Percentiles rank a stretch among this genome's conserved stretches.
These are phyloP conservation scores for Drosophila colorata DNA, from an alignment of 2,888 invertebrate genomes.

Conservation along the genomic window DNA sequence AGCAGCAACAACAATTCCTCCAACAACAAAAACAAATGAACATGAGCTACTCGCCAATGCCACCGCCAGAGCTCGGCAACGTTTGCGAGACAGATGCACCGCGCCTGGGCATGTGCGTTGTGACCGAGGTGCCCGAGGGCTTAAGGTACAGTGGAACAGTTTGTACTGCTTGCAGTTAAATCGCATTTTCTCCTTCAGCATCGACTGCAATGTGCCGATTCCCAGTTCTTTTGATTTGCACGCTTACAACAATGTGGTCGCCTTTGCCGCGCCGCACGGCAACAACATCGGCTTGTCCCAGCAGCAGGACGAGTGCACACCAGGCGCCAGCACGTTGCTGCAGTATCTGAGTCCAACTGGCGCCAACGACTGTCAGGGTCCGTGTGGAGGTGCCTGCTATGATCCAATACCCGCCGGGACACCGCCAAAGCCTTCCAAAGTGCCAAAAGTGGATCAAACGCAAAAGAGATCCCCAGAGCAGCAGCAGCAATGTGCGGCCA, in stretches of 20 bases:
- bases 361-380: background rate
- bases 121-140: conserved; percentile 61
- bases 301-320: background rate
- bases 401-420: background rate
- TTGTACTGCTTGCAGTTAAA: background rate
- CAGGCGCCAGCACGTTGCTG: background rate
- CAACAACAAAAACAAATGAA: background rate
- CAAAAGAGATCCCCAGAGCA: background rate
- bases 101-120: conserved; percentile 57
- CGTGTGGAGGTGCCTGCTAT: background rate
- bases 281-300: background rate
- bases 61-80: conserved; percentile 10
- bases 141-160: conserved; percentile 39
- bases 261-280: background rate
- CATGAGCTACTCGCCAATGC: conserved; percentile 18
- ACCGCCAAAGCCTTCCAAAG: background rate
- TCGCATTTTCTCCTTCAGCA: conserved; percentile 18
- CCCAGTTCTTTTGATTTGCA: conserved; percentile 52
- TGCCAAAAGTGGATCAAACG: background rate
- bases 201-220: conserved; percentile 62
- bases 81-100: conserved; percentile 16
- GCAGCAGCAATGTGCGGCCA: background rate
- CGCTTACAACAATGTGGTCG: conserved; percentile 21
- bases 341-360: background rate
- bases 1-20: background rate